These are phyloP conservation scores for Chesias legatella DNA, from an alignment of 2,888 invertebrate genomes.

Conservation along the genomic window DNA sequence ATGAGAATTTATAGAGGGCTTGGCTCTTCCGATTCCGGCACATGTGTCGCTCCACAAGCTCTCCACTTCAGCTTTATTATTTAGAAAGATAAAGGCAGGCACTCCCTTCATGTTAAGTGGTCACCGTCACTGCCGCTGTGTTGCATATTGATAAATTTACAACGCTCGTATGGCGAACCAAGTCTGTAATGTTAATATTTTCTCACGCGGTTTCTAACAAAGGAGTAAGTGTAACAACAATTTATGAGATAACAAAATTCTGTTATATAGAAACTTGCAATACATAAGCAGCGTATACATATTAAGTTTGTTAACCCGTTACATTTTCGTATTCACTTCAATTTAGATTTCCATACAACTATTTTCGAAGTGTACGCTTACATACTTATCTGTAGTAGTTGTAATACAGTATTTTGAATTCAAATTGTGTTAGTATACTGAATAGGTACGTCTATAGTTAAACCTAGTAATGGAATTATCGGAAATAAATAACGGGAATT, in stretches of 20 bases:
- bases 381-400: no score
- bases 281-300: slow-evolving; percentile 51
- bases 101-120: slow-evolving; percentile 23
- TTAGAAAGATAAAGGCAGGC: slow-evolving; percentile 18
- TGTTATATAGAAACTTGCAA: slow-evolving; percentile 33
- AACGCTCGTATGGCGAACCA: slow-evolving; percentile 12
- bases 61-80: slow-evolving; percentile 21
- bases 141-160: slow-evolving; percentile 24
- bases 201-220: slow-evolving; percentile 4
- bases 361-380: slow-evolving; percentile 17
- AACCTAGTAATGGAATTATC: no score
- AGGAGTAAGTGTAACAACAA: no score
- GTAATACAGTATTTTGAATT: no score
- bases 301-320: slow-evolving; percentile 74
- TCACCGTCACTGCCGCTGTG: slow-evolving; percentile 13
- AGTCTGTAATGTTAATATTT: slow-evolving; percentile 18
- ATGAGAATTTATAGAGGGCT: slow-evolving; percentile 15
- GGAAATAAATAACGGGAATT: no score
- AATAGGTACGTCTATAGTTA: no score
- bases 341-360: slow-evolving; percentile 27
- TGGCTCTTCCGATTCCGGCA: slow-evolving; percentile 13
- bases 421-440: no score
- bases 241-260: no score
- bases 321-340: slow-evolving; percentile 48
- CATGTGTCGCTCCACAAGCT: slow-evolving; percentile 16